These are phyloP conservation scores for Pachliopta kotzebuea DNA, from an alignment of 2,888 invertebrate species.

Conservation along the genomic window DNA sequence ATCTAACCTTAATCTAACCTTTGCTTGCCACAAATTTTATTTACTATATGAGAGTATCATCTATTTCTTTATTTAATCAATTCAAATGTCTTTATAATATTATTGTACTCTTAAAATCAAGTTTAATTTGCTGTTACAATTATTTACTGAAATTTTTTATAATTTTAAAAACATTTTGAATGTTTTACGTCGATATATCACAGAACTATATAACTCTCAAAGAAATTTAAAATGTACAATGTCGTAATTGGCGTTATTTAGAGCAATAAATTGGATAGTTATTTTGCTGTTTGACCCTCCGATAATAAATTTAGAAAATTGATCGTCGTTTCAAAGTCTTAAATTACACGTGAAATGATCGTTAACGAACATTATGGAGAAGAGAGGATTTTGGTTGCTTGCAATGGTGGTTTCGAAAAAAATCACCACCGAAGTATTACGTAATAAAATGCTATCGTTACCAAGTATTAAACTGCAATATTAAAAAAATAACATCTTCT, in stretches of 20 bases:
- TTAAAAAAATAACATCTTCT: too few species aligned
- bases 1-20: constrained; percentile 18
- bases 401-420: not conserved
- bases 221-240: constrained; percentile 1
- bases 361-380: constrained; percentile 22
- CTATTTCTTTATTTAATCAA: too few species aligned
- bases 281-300: constrained; percentile 13
- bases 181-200: not conserved
- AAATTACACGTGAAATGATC: constrained; percentile 24
- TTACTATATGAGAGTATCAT: too few species aligned
- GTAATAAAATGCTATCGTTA: not conserved
- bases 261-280: constrained; percentile 17
- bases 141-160: not conserved
- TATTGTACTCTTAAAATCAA: too few species aligned
- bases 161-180: not conserved
- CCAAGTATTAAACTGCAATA: not conserved
- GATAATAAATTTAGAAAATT: constrained; percentile 22
- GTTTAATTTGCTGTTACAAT: too few species aligned
- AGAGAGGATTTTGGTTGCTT: constrained; percentile 17
- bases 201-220: not conserved
- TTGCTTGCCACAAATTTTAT: not conserved
- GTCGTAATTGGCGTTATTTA: constrained; percentile 18
- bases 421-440: not conserved
- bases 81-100: too few species aligned
- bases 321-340: constrained; percentile 8